phyloP scores from a whole-genome alignment of 2,888 invertebrate species.

The Myopa tessellatipennis region DNA sequence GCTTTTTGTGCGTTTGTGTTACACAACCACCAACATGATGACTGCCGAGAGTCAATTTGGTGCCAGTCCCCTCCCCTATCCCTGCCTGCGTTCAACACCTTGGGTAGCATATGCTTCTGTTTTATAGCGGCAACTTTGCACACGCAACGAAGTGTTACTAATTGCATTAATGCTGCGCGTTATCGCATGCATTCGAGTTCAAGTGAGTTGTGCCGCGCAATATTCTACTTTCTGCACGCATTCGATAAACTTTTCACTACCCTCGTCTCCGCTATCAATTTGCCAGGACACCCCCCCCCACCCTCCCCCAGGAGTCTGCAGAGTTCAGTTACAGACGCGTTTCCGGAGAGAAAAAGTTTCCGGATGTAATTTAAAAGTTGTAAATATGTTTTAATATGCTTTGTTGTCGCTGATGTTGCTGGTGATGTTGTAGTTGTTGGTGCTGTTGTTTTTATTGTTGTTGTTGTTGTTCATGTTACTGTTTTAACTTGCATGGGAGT shows the following conservation, averaged over 20 bases:
- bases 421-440: neutral
- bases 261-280: neutral
- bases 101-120: conserved; percentile 35
- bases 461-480: neutral
- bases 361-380: conserved; percentile 28
- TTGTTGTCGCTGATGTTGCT: neutral
- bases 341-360: conserved; percentile 4
- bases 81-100: conserved; percentile 41
- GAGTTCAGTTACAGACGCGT: neutral
- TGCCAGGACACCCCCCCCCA: neutral
- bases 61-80: neutral
- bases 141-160: conserved; percentile 50
- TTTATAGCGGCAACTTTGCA: conserved; percentile 32
- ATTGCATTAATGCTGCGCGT: conserved; percentile 48
- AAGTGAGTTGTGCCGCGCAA: conserved; percentile 17
- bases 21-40: neutral
- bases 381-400: conserved; percentile 17
- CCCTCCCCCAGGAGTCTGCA: neutral
- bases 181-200: neutral
- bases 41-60: neutral
- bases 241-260: neutral
- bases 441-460: neutral
- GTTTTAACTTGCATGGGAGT: neutral
- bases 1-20: neutral
- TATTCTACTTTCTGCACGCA: neutral